A percentile compares a stretch with the other conserved stretches of the same genome.
Conservation (phyloP, 2,888 invertebrate genomes). For the Cephus spinipes region DNA sequence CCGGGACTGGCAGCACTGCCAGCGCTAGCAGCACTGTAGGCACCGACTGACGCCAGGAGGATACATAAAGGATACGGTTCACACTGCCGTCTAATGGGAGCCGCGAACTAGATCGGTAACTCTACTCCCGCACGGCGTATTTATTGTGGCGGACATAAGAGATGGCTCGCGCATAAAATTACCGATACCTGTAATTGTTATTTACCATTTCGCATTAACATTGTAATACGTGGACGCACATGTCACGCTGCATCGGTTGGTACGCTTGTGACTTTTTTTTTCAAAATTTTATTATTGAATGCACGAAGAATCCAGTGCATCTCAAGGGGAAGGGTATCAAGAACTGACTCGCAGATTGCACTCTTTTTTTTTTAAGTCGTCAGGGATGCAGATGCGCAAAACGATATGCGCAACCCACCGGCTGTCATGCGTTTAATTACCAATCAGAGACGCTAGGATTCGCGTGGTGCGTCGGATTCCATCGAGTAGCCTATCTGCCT, state of each 20-base stretch:
- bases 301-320: no score
- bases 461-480: slow-evolving; percentile 23
- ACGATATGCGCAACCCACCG: slow-evolving; percentile 8
- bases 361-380: no score
- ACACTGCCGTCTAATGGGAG: slow-evolving; percentile 55
- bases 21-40: no score
- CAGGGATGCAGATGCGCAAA: no score
- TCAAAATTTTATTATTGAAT: no score
- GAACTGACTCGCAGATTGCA: no score
- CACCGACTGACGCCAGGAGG: slow-evolving; percentile 15
- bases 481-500: slow-evolving; percentile 3
- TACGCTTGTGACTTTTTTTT: no score
- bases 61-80: slow-evolving; percentile 55
- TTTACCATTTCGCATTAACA: no score
- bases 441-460: slow-evolving; percentile 54
- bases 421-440: slow-evolving; percentile 59
- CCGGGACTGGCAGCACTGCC: no score
- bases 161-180: slow-evolving; percentile 59
- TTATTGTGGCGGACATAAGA: slow-evolving; percentile 52
- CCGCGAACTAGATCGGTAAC: slow-evolving; percentile 54
- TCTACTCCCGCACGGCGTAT: slow-evolving; percentile 41
- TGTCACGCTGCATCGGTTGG: no score
- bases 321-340: no score
- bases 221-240: no score
- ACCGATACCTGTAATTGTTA: slow-evolving; percentile 58